Evolutionary conservation across 2,797 vertebrate species (phyloP).

Genomic region (Gila robusta): DNA sequence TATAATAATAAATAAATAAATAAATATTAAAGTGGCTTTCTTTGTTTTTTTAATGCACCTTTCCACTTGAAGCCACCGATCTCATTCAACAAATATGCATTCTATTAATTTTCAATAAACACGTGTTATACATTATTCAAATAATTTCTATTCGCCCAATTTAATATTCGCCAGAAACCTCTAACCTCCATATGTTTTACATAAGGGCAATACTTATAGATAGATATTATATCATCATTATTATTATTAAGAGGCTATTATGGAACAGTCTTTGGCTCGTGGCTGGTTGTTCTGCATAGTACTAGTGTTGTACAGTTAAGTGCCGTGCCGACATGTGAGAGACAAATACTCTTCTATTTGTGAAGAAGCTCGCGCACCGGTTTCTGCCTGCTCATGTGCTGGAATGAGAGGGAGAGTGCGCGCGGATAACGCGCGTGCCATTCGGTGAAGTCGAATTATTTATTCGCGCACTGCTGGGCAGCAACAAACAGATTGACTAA

Average conservation of each 20-base stretch:
- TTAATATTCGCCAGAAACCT: background rate
- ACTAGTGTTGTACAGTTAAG: background rate
- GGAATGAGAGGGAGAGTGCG: constrained; percentile 1
- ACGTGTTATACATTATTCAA: background rate
- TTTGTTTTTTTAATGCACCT: background rate
- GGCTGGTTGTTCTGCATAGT: background rate
- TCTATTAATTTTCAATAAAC: background rate
- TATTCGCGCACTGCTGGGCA: constrained; percentile 29
- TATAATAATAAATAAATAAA: background rate
- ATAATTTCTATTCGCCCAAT: background rate
- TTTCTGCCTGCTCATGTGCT: background rate
- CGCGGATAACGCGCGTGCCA: constrained; percentile 27
- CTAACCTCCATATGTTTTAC: background rate
- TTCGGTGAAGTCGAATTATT: constrained; percentile 13
- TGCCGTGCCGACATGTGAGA: background rate
- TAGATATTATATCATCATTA: background rate
- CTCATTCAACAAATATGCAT: background rate
- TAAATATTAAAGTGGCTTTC: constrained; percentile 2
- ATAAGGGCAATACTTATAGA: background rate
- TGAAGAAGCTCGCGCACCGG: constrained; percentile 19
- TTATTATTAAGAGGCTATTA: constrained; percentile 22
- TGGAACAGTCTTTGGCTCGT: background rate
- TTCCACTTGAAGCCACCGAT: background rate
- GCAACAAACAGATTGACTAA: constrained; percentile 52
- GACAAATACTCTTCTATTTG: background rate